Percentiles rank a stretch among this genome's conserved stretches.
Conservation (phyloP, 2,888 invertebrate species). For the Sinodicranocentrus sp. region DNA sequence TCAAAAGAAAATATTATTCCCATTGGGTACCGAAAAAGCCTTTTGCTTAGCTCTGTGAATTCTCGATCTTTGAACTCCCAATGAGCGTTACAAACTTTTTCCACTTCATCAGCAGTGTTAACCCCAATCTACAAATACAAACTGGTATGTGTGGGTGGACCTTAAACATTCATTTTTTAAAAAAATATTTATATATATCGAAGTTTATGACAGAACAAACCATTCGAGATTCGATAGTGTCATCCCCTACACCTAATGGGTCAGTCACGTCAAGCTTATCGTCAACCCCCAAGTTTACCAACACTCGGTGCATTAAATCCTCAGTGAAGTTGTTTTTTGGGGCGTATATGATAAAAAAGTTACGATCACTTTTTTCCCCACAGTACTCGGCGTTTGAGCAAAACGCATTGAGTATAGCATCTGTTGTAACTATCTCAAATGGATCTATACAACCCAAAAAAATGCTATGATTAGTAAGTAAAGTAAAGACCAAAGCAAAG, state of each 20-base stretch:
- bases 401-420: slow-evolving; percentile 19
- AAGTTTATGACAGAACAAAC: not conserved
- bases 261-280: not conserved
- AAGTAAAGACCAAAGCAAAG: no score
- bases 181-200: no score
- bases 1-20: slow-evolving; percentile 60
- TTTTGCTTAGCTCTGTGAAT: not conserved
- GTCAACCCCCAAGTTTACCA: not conserved
- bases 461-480: no score
- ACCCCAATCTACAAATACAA: slow-evolving; percentile 47
- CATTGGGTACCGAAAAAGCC: slow-evolving; percentile 37
- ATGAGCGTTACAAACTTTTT: slow-evolving; percentile 19
- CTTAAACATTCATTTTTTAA: no score
- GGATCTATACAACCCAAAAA: slow-evolving; percentile 26
- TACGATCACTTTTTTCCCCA: not conserved
- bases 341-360: slow-evolving; percentile 56
- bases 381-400: slow-evolving; percentile 50
- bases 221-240: not conserved
- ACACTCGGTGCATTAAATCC: slow-evolving; percentile 30
- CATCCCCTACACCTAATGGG: not conserved
- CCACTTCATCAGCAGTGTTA: slow-evolving; percentile 21
- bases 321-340: slow-evolving; percentile 50
- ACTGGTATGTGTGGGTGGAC: not conserved
- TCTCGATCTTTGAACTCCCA: not conserved
- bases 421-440: slow-evolving; percentile 3